Conservation (phyloP, 2,797 vertebrate species). For the Chloroceryle amazona region DNA sequence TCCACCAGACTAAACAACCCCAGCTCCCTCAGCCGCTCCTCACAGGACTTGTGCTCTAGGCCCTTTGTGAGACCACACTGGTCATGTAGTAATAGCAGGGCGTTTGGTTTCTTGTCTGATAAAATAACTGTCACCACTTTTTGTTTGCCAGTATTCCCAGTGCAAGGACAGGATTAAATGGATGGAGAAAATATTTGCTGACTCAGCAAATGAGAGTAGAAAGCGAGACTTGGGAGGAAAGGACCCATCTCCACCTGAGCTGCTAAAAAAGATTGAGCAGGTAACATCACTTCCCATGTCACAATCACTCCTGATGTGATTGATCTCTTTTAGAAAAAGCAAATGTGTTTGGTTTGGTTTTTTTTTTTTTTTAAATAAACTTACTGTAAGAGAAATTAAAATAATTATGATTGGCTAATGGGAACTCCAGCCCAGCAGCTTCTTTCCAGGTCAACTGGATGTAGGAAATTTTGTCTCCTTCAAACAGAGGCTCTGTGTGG, state of each 20-base stretch:
- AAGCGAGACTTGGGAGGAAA: constrained; percentile 83
- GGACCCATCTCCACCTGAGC: constrained; percentile 84
- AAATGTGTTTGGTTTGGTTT: too few relatives aligned
- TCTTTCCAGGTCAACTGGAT: not conserved
- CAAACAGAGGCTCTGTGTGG: not conserved
- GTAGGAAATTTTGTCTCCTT: not conserved
- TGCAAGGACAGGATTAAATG: constrained; percentile 84
- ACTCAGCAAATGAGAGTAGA: constrained; percentile 73
- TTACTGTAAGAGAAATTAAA: not conserved
- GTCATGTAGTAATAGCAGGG: rapidly evolving
- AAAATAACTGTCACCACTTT: not conserved
- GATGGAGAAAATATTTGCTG: constrained; percentile 79
- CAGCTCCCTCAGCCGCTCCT: too few relatives aligned
- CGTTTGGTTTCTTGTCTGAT: not conserved
- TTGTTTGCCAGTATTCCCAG: constrained; percentile 85
- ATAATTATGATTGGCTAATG: not conserved
- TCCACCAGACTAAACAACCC: too few relatives aligned
- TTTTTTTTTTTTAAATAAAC: not conserved
- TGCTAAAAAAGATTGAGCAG: constrained; percentile 88
- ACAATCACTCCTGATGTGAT: rapidly evolving
- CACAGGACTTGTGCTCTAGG: too few relatives aligned
- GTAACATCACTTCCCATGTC: constrained; percentile 60
- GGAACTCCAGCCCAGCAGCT: not conserved
- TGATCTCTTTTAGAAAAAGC: not conserved
- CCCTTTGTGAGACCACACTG: too few relatives aligned